phyloP scores from a whole-genome alignment of 53 echinoderm and acorn worm species.

The Mesocentrotus franciscanus region DNA sequence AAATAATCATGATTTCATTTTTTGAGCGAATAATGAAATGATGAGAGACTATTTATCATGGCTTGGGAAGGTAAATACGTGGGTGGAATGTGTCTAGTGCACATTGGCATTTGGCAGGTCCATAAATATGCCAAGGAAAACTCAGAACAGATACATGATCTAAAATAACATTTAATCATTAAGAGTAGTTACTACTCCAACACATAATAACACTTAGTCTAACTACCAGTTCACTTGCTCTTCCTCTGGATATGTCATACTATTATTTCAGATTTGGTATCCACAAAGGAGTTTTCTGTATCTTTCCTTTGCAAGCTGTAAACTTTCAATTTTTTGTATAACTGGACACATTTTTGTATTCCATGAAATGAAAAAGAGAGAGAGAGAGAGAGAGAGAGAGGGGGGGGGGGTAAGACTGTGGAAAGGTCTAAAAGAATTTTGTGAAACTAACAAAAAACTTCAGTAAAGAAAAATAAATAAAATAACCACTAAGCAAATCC shows the following conservation, averaged over 20 bases:
- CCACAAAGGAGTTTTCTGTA: no score
- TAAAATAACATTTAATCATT: not conserved
- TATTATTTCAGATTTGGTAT: not conserved
- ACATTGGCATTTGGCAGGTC: not conserved
- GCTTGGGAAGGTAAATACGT: not conserved
- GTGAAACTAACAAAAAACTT: no score
- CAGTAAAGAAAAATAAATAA: no score
- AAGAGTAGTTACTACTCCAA: no score
- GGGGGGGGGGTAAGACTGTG: no score
- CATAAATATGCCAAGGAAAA: conserved; percentile 13
- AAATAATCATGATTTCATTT: not conserved
- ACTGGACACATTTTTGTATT: no score
- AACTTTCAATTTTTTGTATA: no score
- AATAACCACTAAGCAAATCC: no score
- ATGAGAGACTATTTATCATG: not conserved
- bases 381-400: no score
- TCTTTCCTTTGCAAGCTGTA: no score
- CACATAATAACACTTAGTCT: not conserved
- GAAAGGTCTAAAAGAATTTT: no score
- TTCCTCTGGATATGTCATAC: not conserved
- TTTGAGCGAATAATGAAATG: conserved; percentile 21
- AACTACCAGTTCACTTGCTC: not conserved
- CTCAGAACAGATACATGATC: not conserved
- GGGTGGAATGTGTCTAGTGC: conserved; percentile 19
- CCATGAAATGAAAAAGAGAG: no score